Conservation (phyloP, 2,113 vertebrate genomes). For the Ammospiza caudacuta region DNA sequence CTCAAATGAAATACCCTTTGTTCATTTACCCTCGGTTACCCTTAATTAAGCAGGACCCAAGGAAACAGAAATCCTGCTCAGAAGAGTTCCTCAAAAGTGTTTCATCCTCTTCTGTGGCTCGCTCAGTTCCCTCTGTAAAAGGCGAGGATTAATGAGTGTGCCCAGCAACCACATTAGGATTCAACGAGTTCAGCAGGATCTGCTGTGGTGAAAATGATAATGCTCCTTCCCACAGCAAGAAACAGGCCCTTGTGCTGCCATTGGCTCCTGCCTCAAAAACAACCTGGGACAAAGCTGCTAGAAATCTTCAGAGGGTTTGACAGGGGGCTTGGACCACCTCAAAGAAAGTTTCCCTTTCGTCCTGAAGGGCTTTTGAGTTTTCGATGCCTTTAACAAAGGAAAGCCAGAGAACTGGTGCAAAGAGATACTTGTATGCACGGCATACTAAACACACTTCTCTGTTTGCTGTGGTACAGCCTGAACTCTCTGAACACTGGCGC, state of each 20-base stretch:
- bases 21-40: constrained; percentile 54
- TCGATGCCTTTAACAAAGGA: constrained; percentile 14
- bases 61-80: constrained; percentile 56
- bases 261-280: constrained; percentile 67
- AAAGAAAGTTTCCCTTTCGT: constrained; percentile 61
- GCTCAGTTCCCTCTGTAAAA: constrained; percentile 11
- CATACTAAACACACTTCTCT: constrained; percentile 64
- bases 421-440: not conserved
- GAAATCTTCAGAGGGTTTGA: constrained; percentile 64
- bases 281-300: constrained; percentile 69
- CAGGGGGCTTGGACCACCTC: constrained; percentile 68
- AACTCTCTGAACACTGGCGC: constrained; percentile 55
- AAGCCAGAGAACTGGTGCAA: constrained; percentile 57
- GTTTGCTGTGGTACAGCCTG: constrained; percentile 66
- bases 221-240: constrained; percentile 61
- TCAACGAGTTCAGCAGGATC: constrained; percentile 21
- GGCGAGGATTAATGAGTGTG: constrained; percentile 28
- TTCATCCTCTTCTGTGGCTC: not conserved
- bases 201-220: constrained; percentile 36
- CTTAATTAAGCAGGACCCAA: constrained; percentile 58
- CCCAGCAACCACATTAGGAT: constrained; percentile 48
- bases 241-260: constrained; percentile 30
- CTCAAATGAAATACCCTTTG: constrained; percentile 52
- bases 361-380: constrained; percentile 49
- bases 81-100: constrained; percentile 56